phyloP scores from a whole-genome alignment of 2,113 vertebrate genomes.

The Festucalex cinctus region DNA sequence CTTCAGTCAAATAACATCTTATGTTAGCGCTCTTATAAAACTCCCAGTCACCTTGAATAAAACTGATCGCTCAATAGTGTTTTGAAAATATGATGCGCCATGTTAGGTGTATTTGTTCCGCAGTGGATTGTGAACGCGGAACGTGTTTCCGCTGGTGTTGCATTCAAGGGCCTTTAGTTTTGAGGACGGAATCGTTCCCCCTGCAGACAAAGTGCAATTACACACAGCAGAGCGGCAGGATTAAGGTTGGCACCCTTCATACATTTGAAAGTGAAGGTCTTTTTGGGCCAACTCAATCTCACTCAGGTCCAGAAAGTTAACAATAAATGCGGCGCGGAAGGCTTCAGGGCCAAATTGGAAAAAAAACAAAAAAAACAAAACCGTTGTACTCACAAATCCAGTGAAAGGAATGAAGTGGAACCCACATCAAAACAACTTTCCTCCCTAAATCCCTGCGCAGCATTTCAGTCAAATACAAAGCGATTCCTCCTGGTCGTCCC shows the following conservation, averaged over 20 bases:
- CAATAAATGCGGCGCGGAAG: conserved; percentile 48
- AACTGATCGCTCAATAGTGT: conserved; percentile 51
- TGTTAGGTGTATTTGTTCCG: conserved; percentile 9
- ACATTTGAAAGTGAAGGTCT: conserved; percentile 57
- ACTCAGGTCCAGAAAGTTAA: conserved; percentile 57
- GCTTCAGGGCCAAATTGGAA: conserved; percentile 37
- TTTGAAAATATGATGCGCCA: conserved; percentile 52
- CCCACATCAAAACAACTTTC: conserved; percentile 46
- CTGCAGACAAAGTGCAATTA: conserved; percentile 47
- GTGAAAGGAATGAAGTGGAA: conserved; percentile 48
- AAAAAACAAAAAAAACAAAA: too few relatives aligned
- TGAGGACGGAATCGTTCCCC: conserved; percentile 30
- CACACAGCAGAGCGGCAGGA: conserved; percentile 44
- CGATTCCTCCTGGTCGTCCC: conserved; percentile 28
- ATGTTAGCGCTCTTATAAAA: conserved; percentile 62
- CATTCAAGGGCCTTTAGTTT: conserved; percentile 32
- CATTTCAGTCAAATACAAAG: conserved; percentile 51
- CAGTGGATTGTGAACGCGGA: neutral
- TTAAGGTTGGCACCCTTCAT: conserved; percentile 50
- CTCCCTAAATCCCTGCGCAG: conserved; percentile 38
- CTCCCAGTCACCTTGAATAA: conserved; percentile 62
- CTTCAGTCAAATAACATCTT: conserved; percentile 53
- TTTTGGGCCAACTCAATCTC: conserved; percentile 64
- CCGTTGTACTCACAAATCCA: conserved; percentile 44
- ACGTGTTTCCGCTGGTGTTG: conserved; percentile 44